These are phyloP conservation scores for Malthinus flaveolus DNA, from an alignment of 2,888 invertebrate species.

Conservation along the genomic window DNA sequence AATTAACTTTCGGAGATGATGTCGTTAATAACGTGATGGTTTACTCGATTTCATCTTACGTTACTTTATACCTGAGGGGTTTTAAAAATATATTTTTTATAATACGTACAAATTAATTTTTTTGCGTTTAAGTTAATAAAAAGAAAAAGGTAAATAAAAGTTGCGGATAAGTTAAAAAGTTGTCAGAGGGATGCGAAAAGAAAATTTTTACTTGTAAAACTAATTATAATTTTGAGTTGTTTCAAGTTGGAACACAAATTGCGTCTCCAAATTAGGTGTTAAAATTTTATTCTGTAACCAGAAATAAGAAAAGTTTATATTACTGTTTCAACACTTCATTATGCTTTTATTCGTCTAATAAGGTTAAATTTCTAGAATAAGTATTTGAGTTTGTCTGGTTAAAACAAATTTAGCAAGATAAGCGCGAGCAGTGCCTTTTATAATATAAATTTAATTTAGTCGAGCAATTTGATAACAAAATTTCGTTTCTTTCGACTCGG, in stretches of 20 bases:
- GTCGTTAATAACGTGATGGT: conserved; percentile 37
- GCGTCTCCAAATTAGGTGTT: conserved; percentile 47
- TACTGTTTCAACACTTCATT: conserved; percentile 50
- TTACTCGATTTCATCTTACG: conserved; percentile 34
- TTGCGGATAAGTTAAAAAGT: conserved; percentile 34
- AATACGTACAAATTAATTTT: no score
- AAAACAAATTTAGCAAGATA: neutral
- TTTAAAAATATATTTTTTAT: neutral
- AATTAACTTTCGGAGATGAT: conserved; percentile 38
- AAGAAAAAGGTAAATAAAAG: conserved; percentile 29
- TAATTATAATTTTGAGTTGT: conserved; percentile 40
- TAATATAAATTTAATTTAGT: neutral
- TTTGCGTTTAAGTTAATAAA: conserved; percentile 7
- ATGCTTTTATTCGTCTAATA: conserved; percentile 46
- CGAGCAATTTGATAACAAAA: no score
- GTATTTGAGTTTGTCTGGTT: neutral
- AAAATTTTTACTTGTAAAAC: conserved; percentile 40
- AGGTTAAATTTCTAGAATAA: conserved; percentile 37
- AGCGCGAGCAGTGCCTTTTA: neutral
- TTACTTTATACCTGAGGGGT: conserved; percentile 37
- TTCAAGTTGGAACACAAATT: conserved; percentile 42
- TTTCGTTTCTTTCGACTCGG: no score
- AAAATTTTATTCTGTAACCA: conserved; percentile 47
- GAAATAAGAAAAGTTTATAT: conserved; percentile 55
- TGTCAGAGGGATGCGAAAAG: conserved; percentile 41